phyloP scores from a whole-genome alignment of 1,140 invertebrate species.

The Sarcophaga bullata region DNA sequence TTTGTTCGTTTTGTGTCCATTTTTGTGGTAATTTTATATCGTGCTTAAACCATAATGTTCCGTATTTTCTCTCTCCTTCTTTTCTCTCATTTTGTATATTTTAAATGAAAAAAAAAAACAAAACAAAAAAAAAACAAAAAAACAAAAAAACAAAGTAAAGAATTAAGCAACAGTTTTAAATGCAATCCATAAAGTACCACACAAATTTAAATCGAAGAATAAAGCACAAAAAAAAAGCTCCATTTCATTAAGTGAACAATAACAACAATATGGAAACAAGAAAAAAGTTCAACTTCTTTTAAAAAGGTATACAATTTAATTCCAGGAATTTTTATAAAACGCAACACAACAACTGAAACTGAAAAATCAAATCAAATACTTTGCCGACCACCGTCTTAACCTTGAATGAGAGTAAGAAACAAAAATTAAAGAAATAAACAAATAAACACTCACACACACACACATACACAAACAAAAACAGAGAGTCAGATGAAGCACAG shows the following conservation, averaged over 20 bases:
- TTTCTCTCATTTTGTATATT: background rate
- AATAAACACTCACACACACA: too few relatives aligned
- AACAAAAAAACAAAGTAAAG: too few relatives aligned
- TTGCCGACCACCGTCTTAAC: constrained; percentile 3
- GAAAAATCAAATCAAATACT: constrained; percentile 15
- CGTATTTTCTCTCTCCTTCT: background rate
- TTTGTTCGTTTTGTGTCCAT: background rate
- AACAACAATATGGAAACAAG: constrained; percentile 13
- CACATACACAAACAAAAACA: too few relatives aligned
- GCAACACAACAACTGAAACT: background rate
- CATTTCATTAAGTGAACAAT: background rate
- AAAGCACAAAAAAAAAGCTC: background rate
- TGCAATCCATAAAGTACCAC: background rate
- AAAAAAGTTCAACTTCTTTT: background rate
- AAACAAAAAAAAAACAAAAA: too few relatives aligned
- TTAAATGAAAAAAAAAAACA: too few relatives aligned
- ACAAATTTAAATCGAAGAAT: background rate
- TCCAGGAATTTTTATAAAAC: constrained; percentile 37
- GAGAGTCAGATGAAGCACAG: background rate
- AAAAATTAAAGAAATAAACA: background rate
- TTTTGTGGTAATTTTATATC: constrained; percentile 25
- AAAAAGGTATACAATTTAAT: constrained; percentile 42
- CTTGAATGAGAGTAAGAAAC: background rate
- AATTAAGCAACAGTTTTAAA: background rate
- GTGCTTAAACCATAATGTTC: background rate